Base-by-base conservation (phyloP, 2,113 vertebrate species). In the Nymphicus hollandicus region DNA sequence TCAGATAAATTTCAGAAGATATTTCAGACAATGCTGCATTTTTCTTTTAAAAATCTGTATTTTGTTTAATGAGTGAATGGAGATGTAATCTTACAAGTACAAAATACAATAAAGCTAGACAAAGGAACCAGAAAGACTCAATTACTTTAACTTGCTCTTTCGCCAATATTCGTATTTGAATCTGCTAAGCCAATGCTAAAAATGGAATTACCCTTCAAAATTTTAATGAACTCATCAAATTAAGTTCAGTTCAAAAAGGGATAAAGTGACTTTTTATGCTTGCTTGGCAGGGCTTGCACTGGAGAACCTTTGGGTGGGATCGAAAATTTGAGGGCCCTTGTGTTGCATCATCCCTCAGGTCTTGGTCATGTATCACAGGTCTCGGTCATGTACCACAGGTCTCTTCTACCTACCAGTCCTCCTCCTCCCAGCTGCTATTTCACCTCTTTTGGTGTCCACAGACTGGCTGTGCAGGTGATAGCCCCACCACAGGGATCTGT, bases 281-380 rank as follows among this genome's bases (percentile, higher is more conserved):
- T 41, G 13, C 23, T 44, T 55, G 35, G 24, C 12, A 55, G 24
- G 4, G 6, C 66, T 88, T 61, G 23, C 20, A 24, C 33, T 28
- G 31, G 10, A 41, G 47, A 84, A 86, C 24, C n/a, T 44, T 7
- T 27, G n/a, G 3, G 10, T 63, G n/a, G n/a, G 31, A 76, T 39
- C 1, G 7, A 81, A 28, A 66, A 66, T 69, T 24, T 77, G 33
- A 33, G 9, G 16, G 25, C 16, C 6, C 7, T 50, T 72, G 24
- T 6, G 33, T 56, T 81, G 28, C 33, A 29, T 35, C 46, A 49
- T 49, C 16, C 17, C 9, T 46, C 7, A 17, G 47, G 20, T 11
- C 33, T 41, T 61, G 41, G 15, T 63, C 41, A 60, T 0, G 0
- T 5, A 55, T 14, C 13, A 22, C 7, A 39, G 6, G 5, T 49